Evolutionary conservation across 2,888 invertebrate genomes (phyloP), one percentile per base, ranked within the genome.

Genomic region (Lacanobia oleracea): DNA sequence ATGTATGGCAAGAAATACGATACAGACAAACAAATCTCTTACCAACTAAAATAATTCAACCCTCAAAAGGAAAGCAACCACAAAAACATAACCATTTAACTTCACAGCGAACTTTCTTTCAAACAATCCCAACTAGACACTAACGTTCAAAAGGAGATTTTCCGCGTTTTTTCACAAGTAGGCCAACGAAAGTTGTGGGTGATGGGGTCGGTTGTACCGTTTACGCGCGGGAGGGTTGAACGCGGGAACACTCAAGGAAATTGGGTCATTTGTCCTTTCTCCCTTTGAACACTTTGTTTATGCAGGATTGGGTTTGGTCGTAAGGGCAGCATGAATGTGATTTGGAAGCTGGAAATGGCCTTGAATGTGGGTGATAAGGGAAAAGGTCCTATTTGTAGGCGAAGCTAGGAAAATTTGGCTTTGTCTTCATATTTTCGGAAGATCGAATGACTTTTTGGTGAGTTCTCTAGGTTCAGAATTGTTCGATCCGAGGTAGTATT

Each of bases 201-300:
- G 45, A 43, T 65, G 70, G 82, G 86, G 79, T 83, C 63, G 77
- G 59, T 74, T 84, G 80, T 83, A 82, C 89, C 90, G 90, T 91
- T 92, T 88, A 93, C 92, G 93, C 91, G 80, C 92, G 91, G 91
- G 93, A 93, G 92, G 93, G 93, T 92, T 91, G 88, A 60, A 57
- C 81, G 51, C 75, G 70, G 78, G 67, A 79, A 84, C 83, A 86
- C 84, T 92, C 91, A 91, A 92, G 94, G 94, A 95, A 95, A 95
- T 95, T 95, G 93, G 95, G 95, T 95, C 95, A 95, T 95, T 93
- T 94, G 93, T 93, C 93, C 93, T 91, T 91, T 88, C 86, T 90
- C 89, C 89, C 89, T 89, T 88, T 88, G 89, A 88, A 73, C 86
- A 83, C 80, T 80, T 82, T 86, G 86, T 86, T 88, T 83, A 87